Conservation (phyloP, 2,797 vertebrate species). For the Hippoglossus hippoglossus region DNA sequence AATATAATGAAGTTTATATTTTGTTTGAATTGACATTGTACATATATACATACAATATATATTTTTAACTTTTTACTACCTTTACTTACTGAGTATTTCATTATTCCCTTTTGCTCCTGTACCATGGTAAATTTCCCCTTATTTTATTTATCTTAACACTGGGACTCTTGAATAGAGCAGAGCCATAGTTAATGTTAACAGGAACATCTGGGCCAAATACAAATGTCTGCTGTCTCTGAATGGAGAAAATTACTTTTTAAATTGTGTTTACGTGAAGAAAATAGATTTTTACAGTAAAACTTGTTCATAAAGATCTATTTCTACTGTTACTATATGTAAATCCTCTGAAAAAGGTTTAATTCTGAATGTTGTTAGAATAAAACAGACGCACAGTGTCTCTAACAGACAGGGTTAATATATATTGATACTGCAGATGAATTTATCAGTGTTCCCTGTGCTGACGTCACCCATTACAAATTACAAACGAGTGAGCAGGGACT, state of each 20-base stretch:
- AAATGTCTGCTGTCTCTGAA: no score
- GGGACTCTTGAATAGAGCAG: no score
- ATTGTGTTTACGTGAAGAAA: constrained; percentile 1
- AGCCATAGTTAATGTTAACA: no score
- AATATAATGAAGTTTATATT: no score
- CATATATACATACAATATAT: background rate
- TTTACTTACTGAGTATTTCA: no score
- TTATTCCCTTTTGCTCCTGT: no score
- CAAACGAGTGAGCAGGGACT: constrained; percentile 32
- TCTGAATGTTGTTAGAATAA: background rate
- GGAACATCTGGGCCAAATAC: no score
- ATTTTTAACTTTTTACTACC: no score
- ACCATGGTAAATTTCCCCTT: no score
- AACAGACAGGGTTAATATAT: constrained; percentile 28
- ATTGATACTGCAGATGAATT: constrained; percentile 32
- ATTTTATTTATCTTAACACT: no score
- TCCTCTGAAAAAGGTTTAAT: background rate
- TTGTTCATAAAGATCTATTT: background rate
- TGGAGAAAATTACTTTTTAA: no score
- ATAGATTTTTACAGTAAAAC: constrained; percentile 1
- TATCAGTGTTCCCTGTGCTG: constrained; percentile 38
- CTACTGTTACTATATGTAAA: background rate
- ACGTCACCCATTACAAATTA: constrained; percentile 47
- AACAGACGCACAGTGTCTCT: background rate
- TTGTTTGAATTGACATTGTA: no score